Conservation (phyloP, 2,113 vertebrate species). For the Tenrec ecaudatus region DNA sequence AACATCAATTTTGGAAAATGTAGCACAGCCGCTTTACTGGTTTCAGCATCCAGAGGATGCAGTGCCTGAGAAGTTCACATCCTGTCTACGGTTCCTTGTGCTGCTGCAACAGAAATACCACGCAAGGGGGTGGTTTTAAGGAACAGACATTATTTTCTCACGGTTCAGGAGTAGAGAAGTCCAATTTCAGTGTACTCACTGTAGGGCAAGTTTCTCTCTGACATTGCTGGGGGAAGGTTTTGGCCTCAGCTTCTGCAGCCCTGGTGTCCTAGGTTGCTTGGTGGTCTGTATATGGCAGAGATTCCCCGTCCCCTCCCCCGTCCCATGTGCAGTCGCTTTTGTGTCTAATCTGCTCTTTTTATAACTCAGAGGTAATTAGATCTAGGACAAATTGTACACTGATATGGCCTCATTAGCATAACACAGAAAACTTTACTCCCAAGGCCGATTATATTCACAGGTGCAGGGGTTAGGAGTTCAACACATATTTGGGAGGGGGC, state of each 20-base stretch:
- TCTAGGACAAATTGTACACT: background rate
- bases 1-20: background rate
- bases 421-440: background rate
- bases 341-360: background rate
- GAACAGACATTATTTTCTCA: background rate
- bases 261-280: background rate
- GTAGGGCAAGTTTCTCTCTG: background rate
- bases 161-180: background rate
- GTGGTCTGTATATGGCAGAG: background rate
- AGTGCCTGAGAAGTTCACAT: no score
- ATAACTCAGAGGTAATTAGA: background rate
- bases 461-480: background rate
- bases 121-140: background rate
- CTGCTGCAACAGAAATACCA: background rate
- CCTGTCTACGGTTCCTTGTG: background rate
- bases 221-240: background rate
- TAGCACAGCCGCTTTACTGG: background rate
- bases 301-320: background rate
- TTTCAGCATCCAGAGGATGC: background rate
- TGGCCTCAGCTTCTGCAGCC: background rate
- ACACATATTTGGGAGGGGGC: background rate
- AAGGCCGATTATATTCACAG: background rate
- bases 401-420: background rate
- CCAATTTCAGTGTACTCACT: background rate
- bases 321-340: background rate